Evolutionary conservation across 2,888 invertebrate genomes (phyloP), one percentile per base, ranked within the genome.

Genomic region (Parthenolecanium corni): DNA sequence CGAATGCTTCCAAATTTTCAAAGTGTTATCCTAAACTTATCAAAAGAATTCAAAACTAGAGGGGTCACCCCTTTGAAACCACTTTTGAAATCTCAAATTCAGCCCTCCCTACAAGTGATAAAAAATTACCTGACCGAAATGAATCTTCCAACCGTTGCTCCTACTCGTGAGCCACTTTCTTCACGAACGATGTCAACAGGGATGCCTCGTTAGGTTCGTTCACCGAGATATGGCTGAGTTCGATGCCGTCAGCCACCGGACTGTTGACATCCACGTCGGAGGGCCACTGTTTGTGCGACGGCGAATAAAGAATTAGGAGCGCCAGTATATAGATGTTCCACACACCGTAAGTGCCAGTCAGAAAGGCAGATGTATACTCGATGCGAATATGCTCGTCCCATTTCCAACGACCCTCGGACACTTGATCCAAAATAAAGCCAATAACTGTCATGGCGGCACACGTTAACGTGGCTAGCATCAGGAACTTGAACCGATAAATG

Each of bases 321-420:
- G 94, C 88, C 73, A 95, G 85, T 56, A 95, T 96, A 74, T 99
- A 99, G 70, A 98, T 85, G 74, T 99, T 99, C 97, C 98, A 99
- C 96, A 98, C 97, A 63, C 96, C 97, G 75, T 96, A 97, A 11
- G 96, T 94, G 1, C 97, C 97, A 20, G 96, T 96, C 70, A 95
- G 89, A 74, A 98, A 90, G 61, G 94, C 96, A n/a, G 95, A 95
- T 24, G 94, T 90, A 73, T 93, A 85, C 75, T 96, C 90, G 66
- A 95, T 74, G 69, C 86, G 82, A 70, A 86, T 80, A 67, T 83
- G 80, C 66, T 94, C 93, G 69, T 92, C 90, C 93, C 92, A 94
- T 73, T 93, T 93, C 87, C 92, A 93, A 67, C 89, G 87, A 0
- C 91, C 92, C 74, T 95, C 94, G 16, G 89, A 88, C 18, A 82